Conservation (phyloP, 2,113 vertebrate genomes). For the Erinaceus europaeus region DNA sequence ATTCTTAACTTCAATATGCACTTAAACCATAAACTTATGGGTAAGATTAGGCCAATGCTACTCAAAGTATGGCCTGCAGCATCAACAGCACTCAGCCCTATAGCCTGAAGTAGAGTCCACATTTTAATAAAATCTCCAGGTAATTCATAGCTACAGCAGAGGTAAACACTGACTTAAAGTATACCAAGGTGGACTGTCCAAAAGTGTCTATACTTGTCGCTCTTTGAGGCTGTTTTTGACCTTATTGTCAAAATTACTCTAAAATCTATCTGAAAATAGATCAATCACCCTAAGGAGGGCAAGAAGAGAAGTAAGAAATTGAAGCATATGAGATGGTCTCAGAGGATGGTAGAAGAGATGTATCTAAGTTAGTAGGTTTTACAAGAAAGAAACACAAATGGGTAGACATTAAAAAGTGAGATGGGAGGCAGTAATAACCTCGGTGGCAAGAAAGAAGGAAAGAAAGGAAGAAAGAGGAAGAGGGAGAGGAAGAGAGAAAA, state of each 20-base stretch:
- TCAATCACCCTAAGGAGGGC: background rate
- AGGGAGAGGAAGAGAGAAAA: too few species aligned
- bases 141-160: slow-evolving; percentile 16
- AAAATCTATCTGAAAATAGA: slow-evolving; percentile 34
- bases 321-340: background rate
- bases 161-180: background rate
- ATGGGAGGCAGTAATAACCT: background rate
- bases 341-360: background rate
- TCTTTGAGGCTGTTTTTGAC: background rate
- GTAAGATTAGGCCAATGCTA: background rate
- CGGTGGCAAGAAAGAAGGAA: too few species aligned
- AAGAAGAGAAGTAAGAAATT: background rate
- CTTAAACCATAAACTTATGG: background rate
- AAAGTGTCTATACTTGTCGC: background rate
- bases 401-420: background rate
- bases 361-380: background rate
- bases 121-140: background rate
- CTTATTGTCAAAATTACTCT: slow-evolving; percentile 11
- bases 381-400: background rate
- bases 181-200: background rate
- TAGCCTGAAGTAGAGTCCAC: background rate
- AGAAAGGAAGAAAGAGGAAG: too few species aligned
- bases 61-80: background rate
- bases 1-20: slow-evolving; percentile 8
- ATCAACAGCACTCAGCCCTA: background rate